Base-by-base conservation (phyloP, 2,797 vertebrate genomes). In the Potorous gilbertii region DNA sequence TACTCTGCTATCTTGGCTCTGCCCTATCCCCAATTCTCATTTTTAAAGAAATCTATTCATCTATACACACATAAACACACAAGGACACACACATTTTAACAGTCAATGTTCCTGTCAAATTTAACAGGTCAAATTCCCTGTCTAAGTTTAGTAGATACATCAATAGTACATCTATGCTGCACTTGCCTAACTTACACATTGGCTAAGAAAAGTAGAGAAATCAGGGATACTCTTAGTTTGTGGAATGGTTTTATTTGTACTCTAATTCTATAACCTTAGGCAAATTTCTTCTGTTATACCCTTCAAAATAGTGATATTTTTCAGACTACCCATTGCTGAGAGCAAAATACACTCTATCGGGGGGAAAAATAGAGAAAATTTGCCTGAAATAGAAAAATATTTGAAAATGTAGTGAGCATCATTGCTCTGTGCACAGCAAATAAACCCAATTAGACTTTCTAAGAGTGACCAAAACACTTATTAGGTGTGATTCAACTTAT, bases 91-190 rank as follows among this genome's bases (percentile, higher is more conserved):
- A 50, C 27, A 57, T 29, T n/a, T 96, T 96, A 55, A 94, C 52
- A 87, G 13, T 18, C 24, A 55, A 40, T 94, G 5, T 52, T 5
- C 52, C 52, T 52, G 52, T 52, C 52, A 52, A 52, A 52, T 52
- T 5, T 52, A 52, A 52, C 52, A 89, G 14, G 92, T 92, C 27
- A 55, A 52, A 55, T 87, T 95, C 95, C 74, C 56, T 90, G 50
- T 57, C 93, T 96, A 57, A 55, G 62, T 92, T 97, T 93, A 56
- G n/a, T 66, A 91, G 92, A 94, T 11, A 55, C 29, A 66, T 40
- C 87, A n/a, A 54, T 54, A 46, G 0, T 24, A 27, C 46, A 18
- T 93, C 46, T 93, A 2, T 54, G 40, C 59, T 95, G 92, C 31
- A 92, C 46, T 57, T 94, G 91, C 59, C n/a, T 57, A 56, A 0